Conservation (phyloP, 2,797 vertebrate genomes). For the Pipistrellus kuhlii region DNA sequence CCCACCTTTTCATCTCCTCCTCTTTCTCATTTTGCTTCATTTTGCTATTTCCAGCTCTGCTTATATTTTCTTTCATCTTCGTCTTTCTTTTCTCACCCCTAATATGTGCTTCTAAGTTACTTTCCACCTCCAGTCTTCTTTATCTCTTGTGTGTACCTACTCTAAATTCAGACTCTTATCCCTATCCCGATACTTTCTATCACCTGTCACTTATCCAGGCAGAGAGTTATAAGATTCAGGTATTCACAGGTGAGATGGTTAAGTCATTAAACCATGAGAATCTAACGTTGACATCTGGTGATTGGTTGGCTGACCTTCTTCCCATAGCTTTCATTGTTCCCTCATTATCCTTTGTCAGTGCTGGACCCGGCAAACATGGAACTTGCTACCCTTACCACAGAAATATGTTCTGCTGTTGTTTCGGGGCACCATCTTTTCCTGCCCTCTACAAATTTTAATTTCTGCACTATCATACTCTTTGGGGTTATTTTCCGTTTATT, state of each 20-base stretch:
- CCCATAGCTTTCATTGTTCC: background rate
- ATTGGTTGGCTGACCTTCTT: background rate
- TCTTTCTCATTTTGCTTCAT: background rate
- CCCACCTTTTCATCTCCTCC: background rate
- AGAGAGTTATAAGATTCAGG: background rate
- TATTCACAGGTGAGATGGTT: background rate
- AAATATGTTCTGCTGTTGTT: background rate
- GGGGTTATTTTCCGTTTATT: background rate
- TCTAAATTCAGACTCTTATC: background rate
- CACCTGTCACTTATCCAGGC: background rate
- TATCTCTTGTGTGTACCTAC: background rate
- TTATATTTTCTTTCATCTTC: background rate
- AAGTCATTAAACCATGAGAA: background rate
- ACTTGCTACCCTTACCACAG: background rate
- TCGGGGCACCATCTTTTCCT: constrained; percentile 14
- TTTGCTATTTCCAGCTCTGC: background rate
- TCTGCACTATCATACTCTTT: constrained; percentile 26
- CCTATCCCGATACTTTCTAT: background rate
- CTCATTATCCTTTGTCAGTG: background rate
- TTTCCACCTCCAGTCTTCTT: background rate
- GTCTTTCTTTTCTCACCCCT: background rate
- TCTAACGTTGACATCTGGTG: background rate
- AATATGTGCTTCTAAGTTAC: background rate
- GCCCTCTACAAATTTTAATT: constrained; percentile 20
- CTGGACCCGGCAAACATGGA: background rate